Base-by-base conservation (phyloP, 2,113 vertebrate species). In the Anser brachyrhynchus region DNA sequence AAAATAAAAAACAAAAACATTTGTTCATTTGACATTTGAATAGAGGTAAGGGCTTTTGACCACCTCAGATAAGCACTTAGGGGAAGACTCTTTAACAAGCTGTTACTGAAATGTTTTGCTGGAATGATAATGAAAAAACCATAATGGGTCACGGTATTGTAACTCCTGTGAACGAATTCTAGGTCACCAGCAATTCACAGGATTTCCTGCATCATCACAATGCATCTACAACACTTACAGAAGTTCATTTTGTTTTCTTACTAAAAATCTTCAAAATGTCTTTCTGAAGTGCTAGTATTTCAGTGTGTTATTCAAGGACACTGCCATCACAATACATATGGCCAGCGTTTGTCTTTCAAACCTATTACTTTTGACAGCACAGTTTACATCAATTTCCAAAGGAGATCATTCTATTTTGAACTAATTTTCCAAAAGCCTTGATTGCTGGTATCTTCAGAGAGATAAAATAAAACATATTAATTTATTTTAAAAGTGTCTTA, bases 271-370 rank as follows among this genome's bases (percentile, higher is more conserved):
- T 65, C 43, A 39, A 43, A 78, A 78, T 4, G 1, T 41, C 25
- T n/a, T 85, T 87, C 39, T 31, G 44, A 16, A 86, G 2, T 54
- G 11, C 20, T 23, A 31, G 8, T 5, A 5, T 4, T 46, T 10
- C 31, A 4, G 25, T 15, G 8, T 23, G 29, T 52, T 44, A 46
- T 25, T 69, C 20, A 71, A 55, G 3, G 23, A 70, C 11, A 41
- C 4, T 35, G 17, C 23, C n/a, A 44, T n/a, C 35, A 69, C 8
- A 84, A 65, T 1, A 35, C 2, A 62, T 0, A 8, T 0, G 2
- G 33, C 19, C 39, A 43, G 10, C 14, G 39, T 51, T 51, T 44
- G 37, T 13, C 26, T 31, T 84, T 89, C 35, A 74, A 74, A 51
- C 10, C 5, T 43, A 72, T 2, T 58, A 62, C 15, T 69, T 72